phyloP scores from a whole-genome alignment of 1,140 invertebrate genomes.

The Drosophila ambigua region DNA sequence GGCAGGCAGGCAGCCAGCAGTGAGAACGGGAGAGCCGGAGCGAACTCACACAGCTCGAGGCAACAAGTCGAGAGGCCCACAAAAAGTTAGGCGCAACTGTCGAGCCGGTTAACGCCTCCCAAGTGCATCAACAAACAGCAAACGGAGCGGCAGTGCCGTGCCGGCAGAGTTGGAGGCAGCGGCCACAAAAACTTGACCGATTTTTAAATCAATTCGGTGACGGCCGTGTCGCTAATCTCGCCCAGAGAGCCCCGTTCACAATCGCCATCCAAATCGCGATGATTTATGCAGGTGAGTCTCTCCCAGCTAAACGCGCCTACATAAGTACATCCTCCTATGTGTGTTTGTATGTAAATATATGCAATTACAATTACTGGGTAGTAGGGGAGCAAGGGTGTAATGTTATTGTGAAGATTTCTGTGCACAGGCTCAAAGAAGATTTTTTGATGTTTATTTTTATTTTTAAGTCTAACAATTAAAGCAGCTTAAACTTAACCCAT shows the following conservation, averaged over 20 bases:
- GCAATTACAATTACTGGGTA: too few species aligned
- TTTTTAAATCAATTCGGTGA: conserved; percentile 65
- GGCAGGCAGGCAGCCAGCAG: not conserved
- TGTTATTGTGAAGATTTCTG: not conserved
- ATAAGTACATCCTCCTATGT: too few species aligned
- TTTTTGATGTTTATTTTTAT: too few species aligned
- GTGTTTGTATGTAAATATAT: too few species aligned
- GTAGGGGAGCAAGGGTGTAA: too few species aligned
- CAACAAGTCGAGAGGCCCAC: conserved; percentile 31
- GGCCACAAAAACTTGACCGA: conserved; percentile 66
- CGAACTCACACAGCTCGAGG: conserved; percentile 33
- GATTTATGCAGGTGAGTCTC: conserved; percentile 75
- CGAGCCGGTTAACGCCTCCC: conserved; percentile 62
- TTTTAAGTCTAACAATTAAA: too few species aligned
- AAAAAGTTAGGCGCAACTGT: conserved; percentile 42
- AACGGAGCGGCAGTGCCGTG: conserved; percentile 1
- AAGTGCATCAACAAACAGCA: conserved; percentile 56
- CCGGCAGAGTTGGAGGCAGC: too few species aligned
- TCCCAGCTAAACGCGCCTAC: conserved; percentile 42
- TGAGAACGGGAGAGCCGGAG: conserved; percentile 30
- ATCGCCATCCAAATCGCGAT: conserved; percentile 59
- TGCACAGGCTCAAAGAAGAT: too few species aligned
- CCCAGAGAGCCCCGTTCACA: conserved; percentile 53
- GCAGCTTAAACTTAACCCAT: too few species aligned
- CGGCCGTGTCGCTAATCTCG: conserved; percentile 56